Evolutionary conservation across 2,113 vertebrate genomes (phyloP).

Genomic region (Lota lota): DNA sequence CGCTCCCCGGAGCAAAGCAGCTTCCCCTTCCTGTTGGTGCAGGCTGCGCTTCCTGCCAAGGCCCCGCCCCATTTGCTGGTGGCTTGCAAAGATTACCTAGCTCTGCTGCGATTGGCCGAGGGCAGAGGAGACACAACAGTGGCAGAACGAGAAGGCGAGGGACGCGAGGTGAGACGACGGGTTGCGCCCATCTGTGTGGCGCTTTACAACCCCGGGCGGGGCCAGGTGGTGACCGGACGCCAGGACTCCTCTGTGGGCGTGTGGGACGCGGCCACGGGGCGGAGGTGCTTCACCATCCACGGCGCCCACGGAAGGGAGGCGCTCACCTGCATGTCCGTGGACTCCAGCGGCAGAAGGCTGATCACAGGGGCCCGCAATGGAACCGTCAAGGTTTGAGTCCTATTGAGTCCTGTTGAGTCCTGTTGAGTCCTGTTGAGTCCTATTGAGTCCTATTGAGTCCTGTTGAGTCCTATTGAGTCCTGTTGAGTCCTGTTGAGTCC

Average conservation of each 20-base stretch:
- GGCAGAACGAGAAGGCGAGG: conserved; percentile 17
- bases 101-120: conserved; percentile 42
- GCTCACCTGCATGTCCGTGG: conserved; percentile 57
- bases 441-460: no score
- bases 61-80: conserved; percentile 29
- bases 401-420: no score
- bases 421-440: no score
- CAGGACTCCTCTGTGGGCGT: conserved; percentile 53
- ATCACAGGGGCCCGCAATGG: conserved; percentile 62
- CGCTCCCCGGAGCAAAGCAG: conserved; percentile 52
- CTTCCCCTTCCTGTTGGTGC: conserved; percentile 54
- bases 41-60: conserved; percentile 29
- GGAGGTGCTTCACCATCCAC: conserved; percentile 48
- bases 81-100: conserved; percentile 50
- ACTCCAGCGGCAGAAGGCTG: conserved; percentile 53
- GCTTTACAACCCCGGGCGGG: conserved; percentile 50
- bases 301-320: conserved; percentile 54
- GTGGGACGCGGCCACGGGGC: conserved; percentile 61
- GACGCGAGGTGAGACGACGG: background rate
- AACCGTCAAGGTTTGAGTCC: conserved; percentile 51
- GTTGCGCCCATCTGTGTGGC: conserved; percentile 27
- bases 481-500: no score
- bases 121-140: conserved; percentile 15
- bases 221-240: conserved; percentile 57
- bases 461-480: no score